phyloP scores from a whole-genome alignment of 2,113 vertebrate genomes.

The Microtus oregoni region DNA sequence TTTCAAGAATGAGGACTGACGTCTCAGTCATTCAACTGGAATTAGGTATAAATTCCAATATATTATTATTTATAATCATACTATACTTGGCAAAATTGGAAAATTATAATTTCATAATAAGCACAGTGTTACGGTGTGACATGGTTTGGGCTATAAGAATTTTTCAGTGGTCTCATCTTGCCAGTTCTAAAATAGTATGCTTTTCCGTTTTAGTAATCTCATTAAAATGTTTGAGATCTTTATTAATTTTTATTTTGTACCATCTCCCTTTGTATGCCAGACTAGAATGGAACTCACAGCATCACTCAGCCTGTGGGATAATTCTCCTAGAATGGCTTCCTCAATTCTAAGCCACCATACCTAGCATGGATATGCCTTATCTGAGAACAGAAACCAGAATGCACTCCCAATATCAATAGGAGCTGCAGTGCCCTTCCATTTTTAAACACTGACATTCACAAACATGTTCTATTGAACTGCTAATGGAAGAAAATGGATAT shows the following conservation, averaged over 20 bases:
- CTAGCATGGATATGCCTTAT: background rate
- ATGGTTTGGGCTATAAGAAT: background rate
- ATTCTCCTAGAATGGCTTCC: background rate
- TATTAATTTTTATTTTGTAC: background rate
- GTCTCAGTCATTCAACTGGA: background rate
- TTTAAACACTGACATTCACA: background rate
- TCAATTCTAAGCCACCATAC: background rate
- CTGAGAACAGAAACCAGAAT: background rate
- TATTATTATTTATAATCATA: background rate
- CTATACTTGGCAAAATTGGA: background rate
- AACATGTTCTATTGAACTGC: background rate
- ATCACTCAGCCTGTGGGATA: background rate
- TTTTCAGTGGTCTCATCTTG: background rate
- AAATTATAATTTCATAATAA: background rate
- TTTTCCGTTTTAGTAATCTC: background rate
- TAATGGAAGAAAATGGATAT: background rate
- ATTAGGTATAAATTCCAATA: constrained; percentile 11
- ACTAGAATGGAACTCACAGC: background rate
- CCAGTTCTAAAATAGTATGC: background rate
- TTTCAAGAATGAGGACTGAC: too few species aligned
- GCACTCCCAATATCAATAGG: background rate
- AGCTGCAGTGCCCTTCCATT: background rate
- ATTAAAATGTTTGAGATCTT: background rate
- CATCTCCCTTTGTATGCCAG: background rate
- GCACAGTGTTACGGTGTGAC: background rate